Evolutionary conservation across 2,888 invertebrate species (phyloP).

Genomic region (Mystacides longicornis): DNA sequence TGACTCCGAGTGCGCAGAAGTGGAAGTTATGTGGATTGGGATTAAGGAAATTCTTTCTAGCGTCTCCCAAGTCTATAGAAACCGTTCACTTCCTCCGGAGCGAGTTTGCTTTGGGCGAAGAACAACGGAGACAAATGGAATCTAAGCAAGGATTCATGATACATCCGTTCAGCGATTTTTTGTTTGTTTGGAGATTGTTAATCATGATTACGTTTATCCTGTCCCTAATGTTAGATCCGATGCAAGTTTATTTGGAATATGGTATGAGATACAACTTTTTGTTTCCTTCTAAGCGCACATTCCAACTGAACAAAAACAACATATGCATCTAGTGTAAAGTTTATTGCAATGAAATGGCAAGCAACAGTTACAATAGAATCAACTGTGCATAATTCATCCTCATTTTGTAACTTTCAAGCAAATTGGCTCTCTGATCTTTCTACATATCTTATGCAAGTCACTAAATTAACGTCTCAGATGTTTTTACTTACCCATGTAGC

Average conservation of each 20-base stretch:
- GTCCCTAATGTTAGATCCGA: not conserved
- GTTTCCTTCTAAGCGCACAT: too few relatives aligned
- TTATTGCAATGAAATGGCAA: too few relatives aligned
- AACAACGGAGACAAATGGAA: conserved; percentile 8
- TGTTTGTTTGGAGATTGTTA: conserved; percentile 11
- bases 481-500: too few relatives aligned
- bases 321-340: too few relatives aligned
- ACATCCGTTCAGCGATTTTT: conserved; percentile 18
- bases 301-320: too few relatives aligned
- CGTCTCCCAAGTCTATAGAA: not conserved
- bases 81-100: conserved; percentile 7
- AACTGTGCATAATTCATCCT: too few relatives aligned
- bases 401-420: too few relatives aligned
- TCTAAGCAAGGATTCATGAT: conserved; percentile 18
- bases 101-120: conserved; percentile 11
- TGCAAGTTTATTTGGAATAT: conserved; percentile 6
- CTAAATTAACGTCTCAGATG: too few relatives aligned
- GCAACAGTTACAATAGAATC: too few relatives aligned
- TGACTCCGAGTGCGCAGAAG: not conserved
- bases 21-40: not conserved
- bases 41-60: conserved; percentile 1
- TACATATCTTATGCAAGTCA: too few relatives aligned
- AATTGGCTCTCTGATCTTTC: too few relatives aligned
- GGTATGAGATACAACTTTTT: too few relatives aligned
- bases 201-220: not conserved